These are phyloP conservation scores for Camponotus pennsylvanicus DNA, from an alignment of 1,140 invertebrate genomes.

Conservation along the genomic window DNA sequence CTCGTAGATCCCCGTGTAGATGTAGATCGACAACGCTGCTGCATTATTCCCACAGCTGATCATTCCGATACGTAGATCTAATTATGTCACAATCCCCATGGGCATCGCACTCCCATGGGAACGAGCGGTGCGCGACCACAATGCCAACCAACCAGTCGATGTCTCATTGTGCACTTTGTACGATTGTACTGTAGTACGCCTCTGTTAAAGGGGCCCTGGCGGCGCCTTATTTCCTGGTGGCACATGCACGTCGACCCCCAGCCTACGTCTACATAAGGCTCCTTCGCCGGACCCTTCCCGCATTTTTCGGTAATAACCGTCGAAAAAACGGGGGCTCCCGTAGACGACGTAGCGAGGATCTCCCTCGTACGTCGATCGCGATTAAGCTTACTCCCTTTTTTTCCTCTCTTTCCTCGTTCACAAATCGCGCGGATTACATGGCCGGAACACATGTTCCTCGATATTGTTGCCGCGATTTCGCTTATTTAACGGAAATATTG, in stretches of 20 bases:
- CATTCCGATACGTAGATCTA: constrained; percentile 76
- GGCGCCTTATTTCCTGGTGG: constrained; percentile 68
- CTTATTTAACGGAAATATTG: constrained; percentile 57
- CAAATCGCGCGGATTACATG: constrained; percentile 64
- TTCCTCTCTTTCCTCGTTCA: constrained; percentile 18
- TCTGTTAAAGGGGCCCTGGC: constrained; percentile 65
- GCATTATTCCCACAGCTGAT: constrained; percentile 74
- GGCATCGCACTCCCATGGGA: constrained; percentile 74
- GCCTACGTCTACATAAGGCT: constrained; percentile 14
- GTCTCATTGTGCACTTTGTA: constrained; percentile 76
- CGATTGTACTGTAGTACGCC: constrained; percentile 69
- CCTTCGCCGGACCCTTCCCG: constrained; percentile 43
- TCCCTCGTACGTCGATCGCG: constrained; percentile 56
- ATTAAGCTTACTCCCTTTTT: constrained; percentile 62
- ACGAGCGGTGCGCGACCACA: constrained; percentile 71
- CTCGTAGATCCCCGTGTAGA: constrained; percentile 46
- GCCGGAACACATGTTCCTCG: constrained; percentile 64
- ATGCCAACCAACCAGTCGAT: constrained; percentile 73
- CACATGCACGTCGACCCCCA: constrained; percentile 56
- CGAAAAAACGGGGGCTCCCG: constrained; percentile 47
- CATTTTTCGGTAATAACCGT: constrained; percentile 72
- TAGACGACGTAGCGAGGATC: constrained; percentile 27
- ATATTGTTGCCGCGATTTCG: constrained; percentile 54
- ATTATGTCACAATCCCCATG: constrained; percentile 74
- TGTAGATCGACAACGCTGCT: constrained; percentile 63